Percentiles rank a stretch among this genome's conserved stretches.
Conservation (phyloP, 2,888 invertebrate genomes). For the Eueremaeus valkanovi region DNA sequence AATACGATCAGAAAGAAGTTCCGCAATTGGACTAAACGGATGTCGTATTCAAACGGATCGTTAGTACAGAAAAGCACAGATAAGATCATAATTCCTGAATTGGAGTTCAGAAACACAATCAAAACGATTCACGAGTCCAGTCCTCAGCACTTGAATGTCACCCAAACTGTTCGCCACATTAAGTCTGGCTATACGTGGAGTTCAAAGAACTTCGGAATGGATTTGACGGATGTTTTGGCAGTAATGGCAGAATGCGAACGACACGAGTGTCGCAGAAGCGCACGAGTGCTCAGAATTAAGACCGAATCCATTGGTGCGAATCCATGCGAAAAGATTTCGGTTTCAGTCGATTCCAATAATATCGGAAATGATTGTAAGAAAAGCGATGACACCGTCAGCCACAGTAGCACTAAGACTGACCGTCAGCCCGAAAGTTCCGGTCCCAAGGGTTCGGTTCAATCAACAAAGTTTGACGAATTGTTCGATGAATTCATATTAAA, state of each 20-base stretch:
- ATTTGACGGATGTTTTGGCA: neutral
- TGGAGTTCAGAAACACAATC: neutral
- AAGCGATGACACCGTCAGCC: too few species aligned
- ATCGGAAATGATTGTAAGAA: too few species aligned
- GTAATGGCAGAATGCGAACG: neutral
- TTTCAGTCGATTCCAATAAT: too few species aligned
- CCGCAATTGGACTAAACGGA: slow-evolving; percentile 16
- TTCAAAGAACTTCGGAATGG: slow-evolving; percentile 14
- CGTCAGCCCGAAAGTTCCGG: too few species aligned
- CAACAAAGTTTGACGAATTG: neutral
- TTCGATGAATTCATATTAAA: neutral
- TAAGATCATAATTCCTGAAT: neutral
- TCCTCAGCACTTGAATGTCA: neutral
- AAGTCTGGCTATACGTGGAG: neutral
- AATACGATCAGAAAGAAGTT: neutral
- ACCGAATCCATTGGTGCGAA: neutral
- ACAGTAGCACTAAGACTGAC: too few species aligned
- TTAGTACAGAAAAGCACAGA: neutral
- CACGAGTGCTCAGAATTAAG: neutral
- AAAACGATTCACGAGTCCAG: slow-evolving; percentile 4
- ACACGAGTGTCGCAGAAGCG: neutral
- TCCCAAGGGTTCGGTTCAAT: too few species aligned
- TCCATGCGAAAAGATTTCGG: too few species aligned
- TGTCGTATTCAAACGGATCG: neutral
- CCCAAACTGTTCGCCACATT: neutral